Evolutionary conservation across 2,113 vertebrate species (phyloP), one percentile per base, ranked within the genome.

Genomic region (Symphodus melops): DNA sequence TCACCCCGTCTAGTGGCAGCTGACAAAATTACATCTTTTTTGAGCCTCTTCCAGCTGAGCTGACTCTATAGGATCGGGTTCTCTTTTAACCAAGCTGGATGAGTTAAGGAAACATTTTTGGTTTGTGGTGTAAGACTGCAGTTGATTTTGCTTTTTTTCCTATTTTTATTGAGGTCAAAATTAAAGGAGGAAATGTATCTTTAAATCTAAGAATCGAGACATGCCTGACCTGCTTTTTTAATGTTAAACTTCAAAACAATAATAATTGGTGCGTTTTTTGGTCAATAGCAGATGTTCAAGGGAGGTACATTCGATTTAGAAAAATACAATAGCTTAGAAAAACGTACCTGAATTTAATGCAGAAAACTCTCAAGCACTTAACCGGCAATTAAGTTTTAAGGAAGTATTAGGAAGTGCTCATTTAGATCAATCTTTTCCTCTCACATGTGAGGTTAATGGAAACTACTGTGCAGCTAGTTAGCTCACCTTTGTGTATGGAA

Each of bases 1-100:
- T 86, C 75, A 73, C 89, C 77, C 90, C 89, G 72, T 89, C 91
- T 91, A 90, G 90, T 84, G 90, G 91, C 84, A 85, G 65, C 64
- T 84, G 68, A 75, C 77, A 86, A 86, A 82, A 89, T 88, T 83
- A 85, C 90, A 92, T 79, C 65, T 68, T 75, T 83, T 72, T 87
- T 85, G 71, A 79, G 56, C 69, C 65, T 42, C 17, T 9, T 81
- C 84, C 82, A 87, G 72, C 44, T 7, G 17, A 55, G 66, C 80
- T 68, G 82, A 83, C 65, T 63, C 48, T 69, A 25, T 25, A 51
- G 48, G 83, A 79, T 79, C 68, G 63, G 51, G 54, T 78, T 86
- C 73, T 73, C 46, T 72, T 79, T 83, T 82, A 65, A 83, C 77
- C 67, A 75, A 75, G 48, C 70, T 19, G 20, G 60, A 86, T 66